A percentile compares a stretch with the other conserved stretches of the same genome.
Conservation (phyloP, 2,888 invertebrate species). For the Catocala sponsa region DNA sequence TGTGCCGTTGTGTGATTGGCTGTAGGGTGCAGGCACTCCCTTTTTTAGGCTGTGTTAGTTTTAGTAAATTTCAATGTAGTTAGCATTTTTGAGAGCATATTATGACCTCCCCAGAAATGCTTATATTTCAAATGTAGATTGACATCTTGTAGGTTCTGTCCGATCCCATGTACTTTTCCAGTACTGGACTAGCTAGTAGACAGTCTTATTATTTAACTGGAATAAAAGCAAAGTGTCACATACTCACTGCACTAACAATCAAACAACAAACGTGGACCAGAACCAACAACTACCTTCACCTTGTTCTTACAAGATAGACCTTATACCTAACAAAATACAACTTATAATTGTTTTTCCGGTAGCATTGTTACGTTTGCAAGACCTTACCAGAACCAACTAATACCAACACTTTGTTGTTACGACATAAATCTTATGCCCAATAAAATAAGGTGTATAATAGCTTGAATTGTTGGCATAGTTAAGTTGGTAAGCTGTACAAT, state of each 20-base stretch:
- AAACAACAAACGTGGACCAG: constrained; percentile 22
- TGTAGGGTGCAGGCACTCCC: no score
- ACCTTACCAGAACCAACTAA: not conserved
- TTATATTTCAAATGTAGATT: no score
- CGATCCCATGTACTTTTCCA: no score
- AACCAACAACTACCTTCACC: not conserved
- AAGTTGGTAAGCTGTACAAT: constrained; percentile 51
- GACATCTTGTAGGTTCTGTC: no score
- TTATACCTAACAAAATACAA: not conserved
- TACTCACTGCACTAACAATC: constrained; percentile 34
- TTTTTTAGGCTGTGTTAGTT: no score
- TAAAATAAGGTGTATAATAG: constrained; percentile 16
- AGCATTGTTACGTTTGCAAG: not conserved
- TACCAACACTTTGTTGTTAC: not conserved
- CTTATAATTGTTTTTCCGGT: not conserved
- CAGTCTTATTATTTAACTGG: not conserved
- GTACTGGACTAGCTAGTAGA: no score
- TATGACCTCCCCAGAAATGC: no score
- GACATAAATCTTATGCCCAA: constrained; percentile 4
- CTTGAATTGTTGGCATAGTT: not conserved
- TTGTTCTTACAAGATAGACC: not conserved
- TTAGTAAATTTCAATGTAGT: no score
- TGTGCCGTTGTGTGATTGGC: no score
- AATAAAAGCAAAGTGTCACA: constrained; percentile 39
- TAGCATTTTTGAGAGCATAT: no score